A percentile compares a stretch with the other conserved stretches of the same genome.
These are phyloP conservation scores for Doris montereyensis DNA, from an alignment of 2,888 invertebrate species.

Conservation along the genomic window DNA sequence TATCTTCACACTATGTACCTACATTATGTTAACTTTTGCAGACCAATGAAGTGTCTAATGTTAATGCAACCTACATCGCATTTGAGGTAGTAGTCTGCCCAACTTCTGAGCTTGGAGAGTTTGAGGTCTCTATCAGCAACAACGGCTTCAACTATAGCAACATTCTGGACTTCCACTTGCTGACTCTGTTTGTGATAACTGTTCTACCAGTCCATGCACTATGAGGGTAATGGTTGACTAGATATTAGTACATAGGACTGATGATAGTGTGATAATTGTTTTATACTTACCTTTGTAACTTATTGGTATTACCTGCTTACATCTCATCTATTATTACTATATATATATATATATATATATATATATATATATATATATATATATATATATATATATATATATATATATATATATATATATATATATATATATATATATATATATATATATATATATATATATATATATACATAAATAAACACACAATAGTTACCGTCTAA, in stretches of 20 bases:
- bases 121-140: constrained; percentile 43
- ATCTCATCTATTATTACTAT: too few relatives aligned
- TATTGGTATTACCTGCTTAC: too few relatives aligned
- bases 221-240: constrained; percentile 36
- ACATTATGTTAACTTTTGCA: neutral
- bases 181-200: constrained; percentile 50
- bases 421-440: neutral
- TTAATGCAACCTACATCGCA: constrained; percentile 11
- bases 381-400: neutral
- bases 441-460: neutral
- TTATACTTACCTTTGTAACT: too few relatives aligned
- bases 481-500: too few relatives aligned
- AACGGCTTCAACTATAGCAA: constrained; percentile 40
- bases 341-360: too few relatives aligned
- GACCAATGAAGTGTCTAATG: neutral
- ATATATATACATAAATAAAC: too few relatives aligned
- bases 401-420: neutral
- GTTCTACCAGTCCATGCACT: constrained; percentile 35
- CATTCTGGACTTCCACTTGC: constrained; percentile 34
- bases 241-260: too few relatives aligned
- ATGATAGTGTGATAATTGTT: too few relatives aligned
- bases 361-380: neutral
- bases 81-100: constrained; percentile 45
- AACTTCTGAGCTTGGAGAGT: constrained; percentile 34
- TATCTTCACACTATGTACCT: too few relatives aligned